Percentiles rank a stretch among this genome's conserved stretches.
phyloP scores from a whole-genome alignment of 1,140 invertebrate species.

The Drosophila leontia region DNA sequence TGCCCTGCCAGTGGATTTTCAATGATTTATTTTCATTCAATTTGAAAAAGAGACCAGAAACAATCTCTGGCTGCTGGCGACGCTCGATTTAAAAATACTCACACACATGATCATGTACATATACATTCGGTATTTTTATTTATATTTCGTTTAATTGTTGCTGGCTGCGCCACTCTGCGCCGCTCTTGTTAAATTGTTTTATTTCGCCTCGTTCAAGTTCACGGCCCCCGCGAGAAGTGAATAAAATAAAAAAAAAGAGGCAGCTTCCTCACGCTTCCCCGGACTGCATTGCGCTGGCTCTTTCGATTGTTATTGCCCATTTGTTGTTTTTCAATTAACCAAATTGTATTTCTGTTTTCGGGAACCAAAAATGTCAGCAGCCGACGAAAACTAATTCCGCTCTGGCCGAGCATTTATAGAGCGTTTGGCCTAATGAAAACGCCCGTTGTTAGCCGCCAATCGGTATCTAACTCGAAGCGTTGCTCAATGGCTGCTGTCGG shows the following conservation, averaged over 20 bases:
- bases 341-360: constrained; percentile 57
- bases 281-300: constrained; percentile 34
- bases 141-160: constrained; percentile 76
- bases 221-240: constrained; percentile 60
- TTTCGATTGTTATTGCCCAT: constrained; percentile 37
- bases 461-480: constrained; percentile 29
- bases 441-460: constrained; percentile 24
- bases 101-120: constrained; percentile 14
- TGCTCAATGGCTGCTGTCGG: constrained; percentile 10
- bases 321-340: constrained; percentile 69
- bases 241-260: constrained; percentile 42
- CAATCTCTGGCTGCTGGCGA: constrained; percentile 37
- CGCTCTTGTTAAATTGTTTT: constrained; percentile 76
- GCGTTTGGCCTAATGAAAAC: constrained; percentile 40
- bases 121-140: constrained; percentile 50
- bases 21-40: constrained; percentile 71
- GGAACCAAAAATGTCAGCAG: constrained; percentile 38
- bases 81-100: constrained; percentile 69
- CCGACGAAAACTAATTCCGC: constrained; percentile 50
- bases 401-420: constrained; percentile 32
- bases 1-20: constrained; percentile 38
- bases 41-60: constrained; percentile 62
- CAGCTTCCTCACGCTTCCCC: constrained; percentile 47
- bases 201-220: constrained; percentile 75
- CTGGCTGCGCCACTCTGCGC: constrained; percentile 48